A percentile compares a stretch with the other conserved stretches of the same genome.
Evolutionary conservation across 2,888 invertebrate species (phyloP).

Genomic region (Acrocyrtus sp.): DNA sequence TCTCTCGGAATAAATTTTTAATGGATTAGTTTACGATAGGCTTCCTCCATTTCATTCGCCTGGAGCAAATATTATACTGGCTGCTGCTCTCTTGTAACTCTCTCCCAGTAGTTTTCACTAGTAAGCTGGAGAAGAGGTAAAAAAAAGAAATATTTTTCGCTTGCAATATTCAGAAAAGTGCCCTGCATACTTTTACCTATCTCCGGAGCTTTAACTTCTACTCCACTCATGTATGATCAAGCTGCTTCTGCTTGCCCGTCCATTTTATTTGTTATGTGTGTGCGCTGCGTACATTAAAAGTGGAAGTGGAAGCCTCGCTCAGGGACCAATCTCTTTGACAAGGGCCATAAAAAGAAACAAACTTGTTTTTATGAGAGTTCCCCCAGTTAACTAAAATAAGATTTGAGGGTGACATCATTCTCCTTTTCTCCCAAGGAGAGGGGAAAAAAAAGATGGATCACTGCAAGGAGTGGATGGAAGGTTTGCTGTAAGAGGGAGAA

Average conservation of each 20-base stretch:
- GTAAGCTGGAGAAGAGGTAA: background rate
- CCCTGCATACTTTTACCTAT: no score
- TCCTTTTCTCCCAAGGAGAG: no score
- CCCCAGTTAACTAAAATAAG: constrained; percentile 47
- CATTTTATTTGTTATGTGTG: constrained; percentile 13
- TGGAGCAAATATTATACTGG: background rate
- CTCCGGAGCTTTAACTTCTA: no score
- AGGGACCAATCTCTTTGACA: constrained; percentile 51
- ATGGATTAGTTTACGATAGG: constrained; percentile 38
- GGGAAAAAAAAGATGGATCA: constrained; percentile 37
- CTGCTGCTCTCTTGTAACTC: no score
- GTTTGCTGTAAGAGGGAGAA: no score
- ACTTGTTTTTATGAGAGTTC: constrained; percentile 46
- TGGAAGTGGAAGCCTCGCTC: constrained; percentile 8
- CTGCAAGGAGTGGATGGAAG: no score
- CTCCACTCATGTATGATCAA: no score
- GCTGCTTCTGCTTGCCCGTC: background rate
- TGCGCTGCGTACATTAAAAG: constrained; percentile 36
- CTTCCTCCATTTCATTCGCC: background rate
- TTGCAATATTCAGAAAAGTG: no score
- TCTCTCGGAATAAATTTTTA: constrained; percentile 52
- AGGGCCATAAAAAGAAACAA: constrained; percentile 49
- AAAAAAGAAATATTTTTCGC: background rate
- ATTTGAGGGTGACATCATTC: constrained; percentile 48
- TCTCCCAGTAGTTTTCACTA: background rate